phyloP scores from a whole-genome alignment of 2,888 invertebrate species.

The Philereme transversata region DNA sequence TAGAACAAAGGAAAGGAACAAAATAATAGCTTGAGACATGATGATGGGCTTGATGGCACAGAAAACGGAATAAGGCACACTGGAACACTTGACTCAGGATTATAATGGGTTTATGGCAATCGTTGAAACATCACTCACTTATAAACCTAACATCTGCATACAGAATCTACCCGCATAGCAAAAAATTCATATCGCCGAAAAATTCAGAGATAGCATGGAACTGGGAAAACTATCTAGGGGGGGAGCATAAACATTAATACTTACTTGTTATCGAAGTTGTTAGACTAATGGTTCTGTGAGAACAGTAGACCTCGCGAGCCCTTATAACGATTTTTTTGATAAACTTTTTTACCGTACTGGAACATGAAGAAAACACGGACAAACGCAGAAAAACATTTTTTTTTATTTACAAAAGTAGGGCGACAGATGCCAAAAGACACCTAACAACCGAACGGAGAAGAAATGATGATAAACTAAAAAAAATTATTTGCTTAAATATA shows the following conservation, averaged over 20 bases:
- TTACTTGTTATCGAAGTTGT: no score
- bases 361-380: no score
- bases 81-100: constrained; percentile 9
- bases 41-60: not conserved
- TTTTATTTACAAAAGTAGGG: no score
- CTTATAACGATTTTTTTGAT: no score
- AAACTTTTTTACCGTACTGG: not conserved
- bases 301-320: no score
- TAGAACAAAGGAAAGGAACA: constrained; percentile 16
- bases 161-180: constrained; percentile 18
- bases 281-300: no score
- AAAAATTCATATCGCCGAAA: constrained; percentile 4
- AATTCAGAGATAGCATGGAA: constrained; percentile 12
- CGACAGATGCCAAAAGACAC: no score
- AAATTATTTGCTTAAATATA: no score
- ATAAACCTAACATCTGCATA: constrained; percentile 15
- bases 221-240: constrained; percentile 8
- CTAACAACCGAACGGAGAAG: no score
- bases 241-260: constrained; percentile 5
- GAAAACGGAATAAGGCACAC: not conserved
- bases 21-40: constrained; percentile 14
- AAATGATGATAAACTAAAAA: no score
- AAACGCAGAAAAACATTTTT: no score
- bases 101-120: constrained; percentile 5
- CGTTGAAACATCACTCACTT: constrained; percentile 14